Evolutionary conservation across 2,888 invertebrate genomes (phyloP).

Genomic region (Liodrosophila aerea): DNA sequence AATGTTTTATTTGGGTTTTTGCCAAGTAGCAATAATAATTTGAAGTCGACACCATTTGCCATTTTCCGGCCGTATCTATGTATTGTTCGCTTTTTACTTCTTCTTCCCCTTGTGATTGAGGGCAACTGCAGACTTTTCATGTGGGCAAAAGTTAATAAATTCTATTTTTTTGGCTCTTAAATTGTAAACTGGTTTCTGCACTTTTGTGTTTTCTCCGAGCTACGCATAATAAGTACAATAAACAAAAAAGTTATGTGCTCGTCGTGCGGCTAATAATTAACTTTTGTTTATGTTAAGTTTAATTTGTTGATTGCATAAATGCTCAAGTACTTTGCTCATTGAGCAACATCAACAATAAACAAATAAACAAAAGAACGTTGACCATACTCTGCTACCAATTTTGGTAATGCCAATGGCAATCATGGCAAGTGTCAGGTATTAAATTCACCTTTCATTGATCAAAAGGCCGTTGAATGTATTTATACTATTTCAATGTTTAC

Average conservation of each 20-base stretch:
- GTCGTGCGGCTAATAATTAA: too few species aligned
- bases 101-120: conserved; percentile 9
- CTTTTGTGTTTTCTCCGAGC: background rate
- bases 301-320: background rate
- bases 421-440: background rate
- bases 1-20: conserved; percentile 10
- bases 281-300: too few species aligned
- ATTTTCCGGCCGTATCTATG: conserved; percentile 2
- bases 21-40: conserved; percentile 18
- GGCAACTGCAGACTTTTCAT: conserved; percentile 11
- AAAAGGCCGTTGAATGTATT: conserved; percentile 1
- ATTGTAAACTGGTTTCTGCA: conserved; percentile 1
- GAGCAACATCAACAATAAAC: conserved; percentile 9
- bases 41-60: conserved; percentile 36
- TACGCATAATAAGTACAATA: background rate
- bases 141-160: background rate
- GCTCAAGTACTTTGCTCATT: conserved; percentile 27
- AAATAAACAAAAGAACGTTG: conserved; percentile 45
- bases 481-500: too few species aligned
- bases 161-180: background rate
- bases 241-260: too few species aligned
- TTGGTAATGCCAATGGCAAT: conserved; percentile 33
- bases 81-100: background rate
- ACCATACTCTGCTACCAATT: conserved; percentile 18
- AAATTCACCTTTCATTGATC: conserved; percentile 11